Evolutionary conservation across 2,113 vertebrate genomes (phyloP).

Genomic region (Spea bombifrons): DNA sequence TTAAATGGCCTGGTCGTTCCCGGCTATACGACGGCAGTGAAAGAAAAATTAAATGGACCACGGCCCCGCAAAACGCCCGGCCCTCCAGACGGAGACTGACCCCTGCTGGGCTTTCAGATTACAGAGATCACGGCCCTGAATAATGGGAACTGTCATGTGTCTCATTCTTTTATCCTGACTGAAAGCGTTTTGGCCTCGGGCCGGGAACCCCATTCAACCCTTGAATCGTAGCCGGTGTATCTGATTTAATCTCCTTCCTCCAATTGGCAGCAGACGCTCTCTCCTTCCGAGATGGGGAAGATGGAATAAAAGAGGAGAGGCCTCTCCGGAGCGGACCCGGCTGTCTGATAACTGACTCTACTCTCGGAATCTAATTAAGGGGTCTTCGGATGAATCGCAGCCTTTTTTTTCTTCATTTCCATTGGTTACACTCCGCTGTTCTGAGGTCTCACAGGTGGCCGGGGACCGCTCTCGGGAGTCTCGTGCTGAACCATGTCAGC

Average conservation of each 20-base stretch:
- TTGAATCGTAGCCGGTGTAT: slow-evolving; percentile 28
- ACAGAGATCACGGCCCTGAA: neutral
- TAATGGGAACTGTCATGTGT: slow-evolving; percentile 27
- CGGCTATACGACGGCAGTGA: too few species aligned
- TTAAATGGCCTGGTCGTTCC: too few species aligned
- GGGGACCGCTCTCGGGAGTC: slow-evolving; percentile 15
- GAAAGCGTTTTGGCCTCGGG: slow-evolving; percentile 18
- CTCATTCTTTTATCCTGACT: slow-evolving; percentile 21
- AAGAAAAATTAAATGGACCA: too few species aligned
- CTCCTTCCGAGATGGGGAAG: slow-evolving; percentile 2
- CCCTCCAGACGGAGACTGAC: neutral
- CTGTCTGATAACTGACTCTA: slow-evolving; percentile 4
- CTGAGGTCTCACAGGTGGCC: slow-evolving; percentile 15
- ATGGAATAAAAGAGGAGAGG: slow-evolving; percentile 30
- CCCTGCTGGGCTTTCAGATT: neutral
- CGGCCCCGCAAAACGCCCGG: too few species aligned
- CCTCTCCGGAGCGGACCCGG: slow-evolving; percentile 24
- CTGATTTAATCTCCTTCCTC: slow-evolving; percentile 23
- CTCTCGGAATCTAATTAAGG: neutral
- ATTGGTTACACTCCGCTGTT: slow-evolving; percentile 16
- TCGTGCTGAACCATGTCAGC: neutral
- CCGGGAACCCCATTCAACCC: slow-evolving; percentile 15
- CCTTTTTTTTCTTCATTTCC: neutral
- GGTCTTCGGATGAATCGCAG: neutral
- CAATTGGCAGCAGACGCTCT: slow-evolving; percentile 5